Evolutionary conservation across 2,888 invertebrate genomes (phyloP).

Genomic region (Augochlorella aurata): DNA sequence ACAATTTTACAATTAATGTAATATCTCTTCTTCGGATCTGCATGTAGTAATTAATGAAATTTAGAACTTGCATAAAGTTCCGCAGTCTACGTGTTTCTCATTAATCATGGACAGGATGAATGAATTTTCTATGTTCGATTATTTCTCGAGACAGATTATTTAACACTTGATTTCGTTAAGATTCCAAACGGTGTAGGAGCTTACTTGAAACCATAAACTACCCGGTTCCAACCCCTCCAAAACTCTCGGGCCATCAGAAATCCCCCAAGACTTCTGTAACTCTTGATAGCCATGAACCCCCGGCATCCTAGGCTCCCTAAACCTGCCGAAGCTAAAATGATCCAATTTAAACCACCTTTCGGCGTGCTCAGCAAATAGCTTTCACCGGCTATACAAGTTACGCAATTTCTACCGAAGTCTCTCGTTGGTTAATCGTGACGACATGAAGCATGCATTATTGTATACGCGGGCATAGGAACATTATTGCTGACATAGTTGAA

Average conservation of each 20-base stretch:
- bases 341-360: conserved; percentile 6
- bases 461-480: background rate
- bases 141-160: background rate
- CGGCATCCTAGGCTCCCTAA: background rate
- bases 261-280: conserved; percentile 4
- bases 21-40: too few relatives aligned
- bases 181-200: background rate
- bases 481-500: background rate
- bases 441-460: background rate
- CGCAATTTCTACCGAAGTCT: background rate
- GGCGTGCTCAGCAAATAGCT: background rate
- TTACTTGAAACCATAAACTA: background rate
- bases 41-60: too few relatives aligned
- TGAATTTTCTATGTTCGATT: background rate
- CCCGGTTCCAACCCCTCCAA: background rate
- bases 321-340: conserved; percentile 2
- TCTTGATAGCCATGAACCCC: background rate
- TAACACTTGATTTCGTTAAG: background rate
- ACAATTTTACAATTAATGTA: too few relatives aligned
- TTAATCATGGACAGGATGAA: background rate
- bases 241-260: background rate
- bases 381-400: conserved; percentile 2
- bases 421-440: background rate
- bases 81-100: too few relatives aligned
- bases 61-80: too few relatives aligned